Evolutionary conservation across 2,113 vertebrate genomes (phyloP).

Genomic region (Telmatochromis sp.): DNA sequence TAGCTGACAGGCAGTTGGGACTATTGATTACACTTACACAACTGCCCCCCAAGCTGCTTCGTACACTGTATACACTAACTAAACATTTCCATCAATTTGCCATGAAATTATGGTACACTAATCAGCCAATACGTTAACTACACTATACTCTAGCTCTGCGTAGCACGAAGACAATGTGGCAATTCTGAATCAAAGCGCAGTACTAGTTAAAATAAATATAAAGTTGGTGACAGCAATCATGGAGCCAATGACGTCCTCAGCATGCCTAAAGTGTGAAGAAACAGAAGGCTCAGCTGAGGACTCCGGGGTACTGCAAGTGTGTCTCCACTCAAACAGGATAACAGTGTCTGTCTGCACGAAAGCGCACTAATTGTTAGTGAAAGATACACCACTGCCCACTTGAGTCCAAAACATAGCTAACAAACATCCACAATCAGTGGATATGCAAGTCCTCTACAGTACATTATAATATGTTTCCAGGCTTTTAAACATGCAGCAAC

Average conservation of each 20-base stretch:
- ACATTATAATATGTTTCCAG: neutral
- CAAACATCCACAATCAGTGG: neutral
- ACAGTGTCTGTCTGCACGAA: neutral
- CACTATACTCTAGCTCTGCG: neutral
- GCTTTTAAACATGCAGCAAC: neutral
- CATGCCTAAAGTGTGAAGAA: slow-evolving; percentile 11
- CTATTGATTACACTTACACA: slow-evolving; percentile 66
- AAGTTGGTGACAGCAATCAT: slow-evolving; percentile 27
- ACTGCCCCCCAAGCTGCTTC: slow-evolving; percentile 6
- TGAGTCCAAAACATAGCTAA: neutral
- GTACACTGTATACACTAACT: neutral
- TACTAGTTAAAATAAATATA: neutral
- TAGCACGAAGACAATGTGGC: neutral
- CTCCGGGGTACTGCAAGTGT: slow-evolving; percentile 2
- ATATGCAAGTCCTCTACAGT: neutral
- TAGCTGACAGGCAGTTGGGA: slow-evolving; percentile 27
- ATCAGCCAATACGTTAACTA: neutral
- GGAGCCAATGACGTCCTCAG: slow-evolving; percentile 8
- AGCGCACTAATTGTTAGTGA: slow-evolving; percentile 14
- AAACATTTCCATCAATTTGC: slow-evolving; percentile 23
- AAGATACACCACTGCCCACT: neutral
- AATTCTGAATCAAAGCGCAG: neutral
- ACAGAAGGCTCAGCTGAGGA: slow-evolving; percentile 37
- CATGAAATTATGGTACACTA: slow-evolving; percentile 2
- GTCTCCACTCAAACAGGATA: neutral